Base-by-base conservation (phyloP, 2,888 invertebrate genomes). In the Drosophila parthenogenetica region DNA sequence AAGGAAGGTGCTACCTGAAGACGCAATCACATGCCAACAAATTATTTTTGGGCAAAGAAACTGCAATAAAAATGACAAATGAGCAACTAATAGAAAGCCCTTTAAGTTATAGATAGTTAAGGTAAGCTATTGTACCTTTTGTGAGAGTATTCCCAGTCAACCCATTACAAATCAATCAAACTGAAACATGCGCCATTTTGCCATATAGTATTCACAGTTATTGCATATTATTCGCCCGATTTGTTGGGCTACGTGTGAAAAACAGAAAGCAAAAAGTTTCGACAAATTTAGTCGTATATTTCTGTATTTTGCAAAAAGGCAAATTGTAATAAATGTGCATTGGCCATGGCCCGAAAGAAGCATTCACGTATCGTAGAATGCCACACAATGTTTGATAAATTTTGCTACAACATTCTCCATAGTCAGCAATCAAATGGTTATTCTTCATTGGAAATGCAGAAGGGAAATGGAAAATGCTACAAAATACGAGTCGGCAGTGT, bases 141-240 rank as follows among this genome's bases (percentile, higher is more conserved):
- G 2, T 11, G 1, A 32, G 11, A n/a, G 42, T 42, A 53, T 51
- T 2, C 46, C 48, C 14, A 54, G 29, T 29, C 10, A 55, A 35
- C 25, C 14, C 19, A 57, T 48, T 65, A 14, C 53, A 61, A 84
- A 81, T 85, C 77, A 83, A 83, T 85, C 86, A 66, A 59, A 69
- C 51, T 16, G 49, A 66, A 64, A 48, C 42, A 70, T 60, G 43
- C 19, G 45, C 46, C 49, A 57, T 59, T 46, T 46, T 39, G 22
- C n/a, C n/a, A 13, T 48, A 49, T 42, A 54, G 37, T 29, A 42
- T n/a, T 19, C 10, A 5, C 10, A 45, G 43, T 35, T 58, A 32
- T 54, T 17, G 25, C 35, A 49, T 50, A 42, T 50, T 49, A 51
- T 51, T 57, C 40, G 14, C 13, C 37, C 45, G 49, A 55, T 51